A percentile compares a stretch with the other conserved stretches of the same genome.
Conservation (phyloP, 2,113 vertebrate genomes). For the Orthonyx spaldingii region DNA sequence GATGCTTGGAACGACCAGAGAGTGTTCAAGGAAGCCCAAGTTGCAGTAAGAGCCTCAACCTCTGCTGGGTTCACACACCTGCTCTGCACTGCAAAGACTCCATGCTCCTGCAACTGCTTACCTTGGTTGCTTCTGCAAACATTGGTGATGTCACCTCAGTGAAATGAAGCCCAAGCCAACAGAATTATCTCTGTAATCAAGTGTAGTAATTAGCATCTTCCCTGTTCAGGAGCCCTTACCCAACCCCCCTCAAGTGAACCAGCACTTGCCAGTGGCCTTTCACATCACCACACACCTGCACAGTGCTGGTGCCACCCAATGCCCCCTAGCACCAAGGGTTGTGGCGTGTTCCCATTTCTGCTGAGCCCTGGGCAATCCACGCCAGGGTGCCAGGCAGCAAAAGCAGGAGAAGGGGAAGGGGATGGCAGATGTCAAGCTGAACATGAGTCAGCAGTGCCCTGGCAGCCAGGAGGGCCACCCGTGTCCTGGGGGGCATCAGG, state of each 20-base stretch:
- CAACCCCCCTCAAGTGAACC: accelerated
- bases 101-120: not conserved
- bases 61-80: not conserved
- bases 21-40: no score
- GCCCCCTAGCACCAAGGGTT: no score
- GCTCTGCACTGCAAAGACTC: not conserved
- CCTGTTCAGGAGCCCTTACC: not conserved
- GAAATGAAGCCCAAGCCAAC: not conserved
- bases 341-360: not conserved
- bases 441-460: not conserved
- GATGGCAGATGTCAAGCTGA: not conserved
- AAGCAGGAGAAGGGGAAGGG: not conserved
- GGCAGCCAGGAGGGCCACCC: not conserved
- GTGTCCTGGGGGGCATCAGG: not conserved
- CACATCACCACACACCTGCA: not conserved
- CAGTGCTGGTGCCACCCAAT: accelerated
- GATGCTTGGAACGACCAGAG: not conserved
- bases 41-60: not conserved
- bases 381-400: not conserved
- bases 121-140: not conserved
- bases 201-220: no score
- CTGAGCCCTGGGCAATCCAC: accelerated
- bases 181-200: not conserved
- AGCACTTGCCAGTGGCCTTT: not conserved
- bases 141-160: not conserved